These are phyloP conservation scores for Melanophora roralis DNA, from an alignment of 2,888 invertebrate species.

Conservation along the genomic window DNA sequence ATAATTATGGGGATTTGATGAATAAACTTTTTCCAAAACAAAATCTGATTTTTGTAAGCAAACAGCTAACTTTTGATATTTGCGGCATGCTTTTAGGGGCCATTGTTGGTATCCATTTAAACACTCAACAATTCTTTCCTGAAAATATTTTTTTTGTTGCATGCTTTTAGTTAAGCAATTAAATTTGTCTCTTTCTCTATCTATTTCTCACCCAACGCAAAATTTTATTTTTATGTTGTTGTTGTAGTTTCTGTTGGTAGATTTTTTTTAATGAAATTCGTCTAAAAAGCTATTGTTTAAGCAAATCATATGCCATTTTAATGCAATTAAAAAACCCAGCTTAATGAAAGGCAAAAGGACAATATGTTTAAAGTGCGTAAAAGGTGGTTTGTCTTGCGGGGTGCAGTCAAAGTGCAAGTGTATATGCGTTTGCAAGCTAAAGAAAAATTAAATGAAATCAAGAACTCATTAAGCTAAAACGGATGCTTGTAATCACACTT, in stretches of 20 bases:
- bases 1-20: too few relatives aligned
- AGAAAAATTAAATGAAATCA: conserved; percentile 74
- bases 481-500: conserved; percentile 75
- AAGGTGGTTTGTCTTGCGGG: conserved; percentile 43
- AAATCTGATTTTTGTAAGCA: too few relatives aligned
- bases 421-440: conserved; percentile 41
- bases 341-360: conserved; percentile 42
- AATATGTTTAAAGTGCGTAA: conserved; percentile 60
- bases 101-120: not conserved
- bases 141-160: conserved; percentile 34
- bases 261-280: conserved; percentile 45
- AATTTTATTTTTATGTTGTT: conserved; percentile 41
- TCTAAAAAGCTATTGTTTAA: conserved; percentile 50
- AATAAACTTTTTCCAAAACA: too few relatives aligned
- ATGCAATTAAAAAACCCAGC: conserved; percentile 38
- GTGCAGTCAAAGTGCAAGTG: not conserved
- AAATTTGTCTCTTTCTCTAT: not conserved
- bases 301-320: conserved; percentile 49
- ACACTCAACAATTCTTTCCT: not conserved
- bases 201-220: not conserved
- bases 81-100: not conserved
- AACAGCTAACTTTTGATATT: too few relatives aligned
- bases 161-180: conserved; percentile 54
- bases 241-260: not conserved
- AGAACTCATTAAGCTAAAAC: conserved; percentile 75